phyloP scores from a whole-genome alignment of 2,113 vertebrate genomes.

The Saguinus imperator region DNA sequence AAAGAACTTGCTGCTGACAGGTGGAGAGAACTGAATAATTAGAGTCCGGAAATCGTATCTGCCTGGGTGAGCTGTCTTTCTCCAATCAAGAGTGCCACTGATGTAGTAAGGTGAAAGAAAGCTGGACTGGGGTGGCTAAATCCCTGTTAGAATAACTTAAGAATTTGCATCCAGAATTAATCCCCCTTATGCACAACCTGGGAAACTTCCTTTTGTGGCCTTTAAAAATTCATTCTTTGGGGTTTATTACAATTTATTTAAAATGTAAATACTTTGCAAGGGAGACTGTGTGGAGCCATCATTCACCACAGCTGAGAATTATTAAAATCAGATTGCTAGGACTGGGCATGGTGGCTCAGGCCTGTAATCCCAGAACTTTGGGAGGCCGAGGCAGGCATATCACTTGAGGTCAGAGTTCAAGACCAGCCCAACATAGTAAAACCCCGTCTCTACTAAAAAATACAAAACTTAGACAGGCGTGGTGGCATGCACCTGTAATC shows the following conservation, averaged over 20 bases:
- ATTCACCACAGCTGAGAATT: neutral
- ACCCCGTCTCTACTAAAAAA: too few relatives aligned
- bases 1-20: conserved; percentile 84
- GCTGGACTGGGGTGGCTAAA: neutral
- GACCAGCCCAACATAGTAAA: too few relatives aligned
- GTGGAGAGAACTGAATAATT: conserved; percentile 83
- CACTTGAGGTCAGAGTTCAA: too few relatives aligned
- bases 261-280: neutral
- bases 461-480: too few relatives aligned
- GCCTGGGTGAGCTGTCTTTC: conserved; percentile 74
- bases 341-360: fast-evolving
- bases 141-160: neutral
- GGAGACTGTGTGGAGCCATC: neutral
- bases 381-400: too few relatives aligned
- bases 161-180: neutral
- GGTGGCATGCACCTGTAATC: too few relatives aligned
- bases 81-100: neutral
- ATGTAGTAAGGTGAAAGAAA: neutral
- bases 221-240: neutral
- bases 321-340: too few relatives aligned
- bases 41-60: conserved; percentile 86
- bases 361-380: too few relatives aligned
- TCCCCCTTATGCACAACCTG: neutral
- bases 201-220: neutral
- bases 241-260: neutral